Evolutionary conservation across 1,140 invertebrate genomes (phyloP), one percentile per base, ranked within the genome.

Genomic region (Streblospio benedicti): DNA sequence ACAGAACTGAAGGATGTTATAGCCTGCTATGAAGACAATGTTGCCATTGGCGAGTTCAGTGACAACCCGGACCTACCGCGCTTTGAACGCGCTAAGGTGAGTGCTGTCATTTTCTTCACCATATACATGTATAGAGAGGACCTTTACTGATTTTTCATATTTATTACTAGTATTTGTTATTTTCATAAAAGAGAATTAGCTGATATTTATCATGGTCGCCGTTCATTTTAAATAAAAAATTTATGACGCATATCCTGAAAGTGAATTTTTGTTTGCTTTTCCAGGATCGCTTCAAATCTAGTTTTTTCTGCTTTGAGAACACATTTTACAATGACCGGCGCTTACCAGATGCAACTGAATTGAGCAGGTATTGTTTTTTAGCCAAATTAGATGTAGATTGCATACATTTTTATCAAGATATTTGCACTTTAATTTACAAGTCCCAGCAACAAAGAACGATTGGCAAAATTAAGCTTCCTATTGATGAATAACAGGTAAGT

Each of bases 311-410:
- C 68, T 88, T 91, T 50, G 85, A 87, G 70, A 82, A 85, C 61
- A 84, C 82, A 30, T 90, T 91, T 76, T 90, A 89, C 74, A 87
- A 87, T 75, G 88, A 91, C 72, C 76, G 70, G 51, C 79, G 87
- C 9, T 66, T 80, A 62, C 66, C 74, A 1, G 66, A 76, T 0
- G 84, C 85, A 69, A 65, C 72, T 50, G 87, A 90, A 72, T 84
- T 85, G 64, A 86, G 85, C 60, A 71, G 75, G 76, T 76, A 69
- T 60, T 50, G 53, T 51, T n/a, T n/a, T n/a, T n/a, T n/a, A n/a
- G n/a, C n/a, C n/a, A n/a, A n/a, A n/a, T n/a, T n/a, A n/a, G n/a
- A n/a, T n/a, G n/a, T n/a, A n/a, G n/a, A n/a, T n/a, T n/a, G n/a
- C n/a, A n/a, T n/a, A n/a, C n/a, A 31, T 44, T 27, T 23, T 38